Conservation (phyloP, 2,888 invertebrate genomes). For the Listrodromus nycthemerus region DNA sequence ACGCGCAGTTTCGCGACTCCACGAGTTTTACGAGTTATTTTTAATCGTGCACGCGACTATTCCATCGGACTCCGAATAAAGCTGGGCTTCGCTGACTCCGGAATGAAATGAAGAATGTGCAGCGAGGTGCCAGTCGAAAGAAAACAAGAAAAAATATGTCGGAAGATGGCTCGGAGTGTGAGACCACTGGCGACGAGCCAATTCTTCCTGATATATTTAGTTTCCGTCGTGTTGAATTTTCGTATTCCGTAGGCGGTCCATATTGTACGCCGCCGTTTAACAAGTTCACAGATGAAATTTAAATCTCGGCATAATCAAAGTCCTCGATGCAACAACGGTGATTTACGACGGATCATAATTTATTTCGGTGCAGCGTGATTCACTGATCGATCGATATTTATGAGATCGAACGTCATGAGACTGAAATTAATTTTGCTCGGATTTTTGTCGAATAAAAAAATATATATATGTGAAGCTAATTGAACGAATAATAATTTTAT, state of each 20-base stretch:
- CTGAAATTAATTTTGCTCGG: background rate
- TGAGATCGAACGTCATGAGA: background rate
- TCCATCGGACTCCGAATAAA: conserved; percentile 54
- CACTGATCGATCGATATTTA: background rate
- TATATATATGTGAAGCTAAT: background rate
- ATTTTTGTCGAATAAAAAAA: no score
- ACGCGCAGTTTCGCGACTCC: conserved; percentile 32
- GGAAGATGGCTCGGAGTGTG: conserved; percentile 60
- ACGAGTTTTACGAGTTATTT: conserved; percentile 54
- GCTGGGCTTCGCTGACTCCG: conserved; percentile 39
- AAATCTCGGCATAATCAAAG: conserved; percentile 16
- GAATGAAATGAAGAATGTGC: conserved; percentile 64
- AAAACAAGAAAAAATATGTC: conserved; percentile 27
- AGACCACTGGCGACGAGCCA: conserved; percentile 69
- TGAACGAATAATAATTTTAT: background rate
- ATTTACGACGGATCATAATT: background rate
- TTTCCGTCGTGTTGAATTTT: conserved; percentile 59
- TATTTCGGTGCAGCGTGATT: background rate
- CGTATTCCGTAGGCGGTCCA: conserved; percentile 41
- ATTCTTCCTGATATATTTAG: conserved; percentile 71
- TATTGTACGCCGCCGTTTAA: conserved; percentile 21
- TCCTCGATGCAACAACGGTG: background rate
- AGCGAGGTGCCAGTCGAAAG: conserved; percentile 36
- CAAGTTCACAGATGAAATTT: conserved; percentile 14
- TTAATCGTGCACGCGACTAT: conserved; percentile 49